phyloP scores from a whole-genome alignment of 2,888 invertebrate species.

The Ormyrus nitidulus region DNA sequence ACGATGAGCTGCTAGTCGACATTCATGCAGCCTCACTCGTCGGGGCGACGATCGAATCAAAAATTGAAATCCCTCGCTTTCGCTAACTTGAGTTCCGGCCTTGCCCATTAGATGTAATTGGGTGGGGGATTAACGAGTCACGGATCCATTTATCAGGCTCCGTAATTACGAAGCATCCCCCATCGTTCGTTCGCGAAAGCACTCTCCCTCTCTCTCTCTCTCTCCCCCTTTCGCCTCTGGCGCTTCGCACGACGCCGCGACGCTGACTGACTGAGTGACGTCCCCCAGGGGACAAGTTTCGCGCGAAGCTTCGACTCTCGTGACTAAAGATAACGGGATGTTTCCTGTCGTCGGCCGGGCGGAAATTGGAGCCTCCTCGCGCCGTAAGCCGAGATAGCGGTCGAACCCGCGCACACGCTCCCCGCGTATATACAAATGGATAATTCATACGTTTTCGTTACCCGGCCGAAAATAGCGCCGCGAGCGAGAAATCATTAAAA shows the following conservation, averaged over 20 bases:
- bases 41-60: constrained; percentile 20
- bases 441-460: no score
- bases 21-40: background rate
- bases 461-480: constrained; percentile 35
- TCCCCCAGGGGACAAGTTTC: constrained; percentile 53
- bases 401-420: background rate
- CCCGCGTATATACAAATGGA: no score
- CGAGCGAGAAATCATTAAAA: constrained; percentile 45
- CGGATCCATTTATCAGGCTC: constrained; percentile 73
- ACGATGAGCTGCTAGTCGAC: background rate
- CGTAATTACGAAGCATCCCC: constrained; percentile 73
- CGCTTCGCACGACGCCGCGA: constrained; percentile 56
- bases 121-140: constrained; percentile 73
- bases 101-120: constrained; percentile 72
- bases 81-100: constrained; percentile 27
- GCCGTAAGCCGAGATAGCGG: background rate
- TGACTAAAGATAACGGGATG: constrained; percentile 73
- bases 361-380: constrained; percentile 58
- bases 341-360: constrained; percentile 67
- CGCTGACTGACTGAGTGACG: constrained; percentile 44
- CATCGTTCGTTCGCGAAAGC: constrained; percentile 47
- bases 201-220: constrained; percentile 8
- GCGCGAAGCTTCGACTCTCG: constrained; percentile 61
- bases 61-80: constrained; percentile 45
- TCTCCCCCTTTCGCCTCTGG: constrained; percentile 55